A percentile compares a stretch with the other conserved stretches of the same genome.
Evolutionary conservation across 2,888 invertebrate species (phyloP).

Genomic region (Leptarthrus brevirostris): DNA sequence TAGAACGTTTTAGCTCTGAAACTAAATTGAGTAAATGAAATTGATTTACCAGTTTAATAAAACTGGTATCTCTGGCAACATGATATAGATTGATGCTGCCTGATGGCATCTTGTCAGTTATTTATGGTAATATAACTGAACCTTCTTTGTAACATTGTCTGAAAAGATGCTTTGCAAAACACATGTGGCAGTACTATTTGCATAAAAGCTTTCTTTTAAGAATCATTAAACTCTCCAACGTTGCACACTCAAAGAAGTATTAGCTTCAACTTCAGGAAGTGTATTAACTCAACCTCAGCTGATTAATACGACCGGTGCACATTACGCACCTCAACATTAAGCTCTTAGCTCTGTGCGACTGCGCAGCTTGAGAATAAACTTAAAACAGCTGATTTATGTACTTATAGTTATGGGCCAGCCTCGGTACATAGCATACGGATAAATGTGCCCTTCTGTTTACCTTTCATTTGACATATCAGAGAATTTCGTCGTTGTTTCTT

Average conservation of each 20-base stretch:
- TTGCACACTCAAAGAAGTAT: neutral
- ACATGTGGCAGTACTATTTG: slow-evolving; percentile 20
- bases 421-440: slow-evolving; percentile 11
- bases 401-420: neutral
- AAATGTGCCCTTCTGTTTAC: slow-evolving; percentile 29
- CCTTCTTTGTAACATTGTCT: too few relatives aligned
- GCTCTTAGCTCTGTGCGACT: neutral
- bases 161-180: neutral
- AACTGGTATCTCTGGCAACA: neutral
- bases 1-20: too few relatives aligned
- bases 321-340: neutral
- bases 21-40: neutral
- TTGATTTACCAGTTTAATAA: neutral
- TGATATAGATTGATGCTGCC: neutral
- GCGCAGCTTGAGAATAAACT: slow-evolving; percentile 42
- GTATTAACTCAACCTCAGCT: neutral
- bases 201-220: slow-evolving; percentile 25
- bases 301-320: slow-evolving; percentile 10
- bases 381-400: slow-evolving; percentile 42
- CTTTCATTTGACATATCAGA: slow-evolving; percentile 28
- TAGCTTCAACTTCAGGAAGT: too few relatives aligned
- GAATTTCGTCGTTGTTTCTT: slow-evolving; percentile 43
- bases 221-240: slow-evolving; percentile 25
- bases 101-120: too few relatives aligned
- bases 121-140: too few relatives aligned